A percentile compares a stretch with the other conserved stretches of the same genome.
Conservation (phyloP, 2,888 invertebrate genomes). For the Stegana nigrithorax region DNA sequence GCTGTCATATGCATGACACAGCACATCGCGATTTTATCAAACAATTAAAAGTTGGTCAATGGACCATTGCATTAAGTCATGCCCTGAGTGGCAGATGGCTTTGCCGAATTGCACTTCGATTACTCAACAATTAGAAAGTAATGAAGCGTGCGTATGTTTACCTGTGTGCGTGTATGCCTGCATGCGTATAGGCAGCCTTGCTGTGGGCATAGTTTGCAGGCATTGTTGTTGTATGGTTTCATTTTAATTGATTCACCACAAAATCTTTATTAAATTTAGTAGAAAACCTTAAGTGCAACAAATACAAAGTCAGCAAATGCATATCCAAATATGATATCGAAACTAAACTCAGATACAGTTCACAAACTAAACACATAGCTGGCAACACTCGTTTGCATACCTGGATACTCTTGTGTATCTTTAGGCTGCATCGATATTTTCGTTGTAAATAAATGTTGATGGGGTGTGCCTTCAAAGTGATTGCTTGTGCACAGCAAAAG, state of each 20-base stretch:
- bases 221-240: not conserved
- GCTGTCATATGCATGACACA: no score
- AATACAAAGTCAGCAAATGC: not conserved
- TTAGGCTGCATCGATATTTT: no score
- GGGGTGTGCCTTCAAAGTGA: not conserved
- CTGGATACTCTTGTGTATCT: no score
- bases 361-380: no score
- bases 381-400: no score
- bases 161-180: not conserved
- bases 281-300: slow-evolving; percentile 22
- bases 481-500: no score
- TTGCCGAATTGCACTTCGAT: slow-evolving; percentile 11
- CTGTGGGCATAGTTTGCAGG: not conserved
- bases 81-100: no score
- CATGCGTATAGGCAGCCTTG: not conserved
- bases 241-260: slow-evolving; percentile 16
- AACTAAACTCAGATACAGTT: no score
- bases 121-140: slow-evolving; percentile 14
- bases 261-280: slow-evolving; percentile 31
- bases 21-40: no score
- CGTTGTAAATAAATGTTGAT: not conserved
- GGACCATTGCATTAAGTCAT: no score
- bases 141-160: no score
- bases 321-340: not conserved
- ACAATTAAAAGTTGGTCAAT: no score